These are phyloP conservation scores for Trididemnum clinides DNA, from an alignment of 23 tunicate species.

Conservation along the genomic window DNA sequence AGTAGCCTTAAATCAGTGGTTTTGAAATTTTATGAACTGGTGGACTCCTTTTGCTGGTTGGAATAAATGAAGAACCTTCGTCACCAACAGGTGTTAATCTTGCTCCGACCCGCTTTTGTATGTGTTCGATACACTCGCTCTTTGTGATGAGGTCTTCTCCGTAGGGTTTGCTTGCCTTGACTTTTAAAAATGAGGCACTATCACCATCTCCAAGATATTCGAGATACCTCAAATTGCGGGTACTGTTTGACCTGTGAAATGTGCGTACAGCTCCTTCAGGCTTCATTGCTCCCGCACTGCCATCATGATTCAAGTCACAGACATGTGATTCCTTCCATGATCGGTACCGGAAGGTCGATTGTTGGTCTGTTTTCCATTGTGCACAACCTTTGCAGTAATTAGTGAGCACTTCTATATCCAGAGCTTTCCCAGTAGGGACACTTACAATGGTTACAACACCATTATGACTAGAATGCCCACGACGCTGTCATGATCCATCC, in stretches of 20 bases:
- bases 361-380: too few relatives aligned
- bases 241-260: neutral
- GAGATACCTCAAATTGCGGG: neutral
- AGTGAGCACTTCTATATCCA: neutral
- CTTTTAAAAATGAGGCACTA: neutral
- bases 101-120: neutral
- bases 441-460: neutral
- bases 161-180: neutral
- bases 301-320: slow-evolving; percentile 1
- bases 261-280: too few relatives aligned
- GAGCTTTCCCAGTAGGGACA: neutral
- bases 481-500: slow-evolving; percentile 13
- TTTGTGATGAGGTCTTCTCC: neutral
- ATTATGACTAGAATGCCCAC: slow-evolving; percentile 1
- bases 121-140: slow-evolving; percentile 6
- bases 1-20: too few relatives aligned
- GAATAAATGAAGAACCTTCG: too few relatives aligned
- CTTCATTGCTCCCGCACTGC: neutral
- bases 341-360: neutral
- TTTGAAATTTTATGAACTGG: too few relatives aligned
- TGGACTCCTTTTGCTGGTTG: too few relatives aligned
- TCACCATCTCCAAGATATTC: slow-evolving; percentile 1
- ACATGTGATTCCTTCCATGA: neutral
- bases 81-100: too few relatives aligned
- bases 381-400: too few relatives aligned